Evolutionary conservation across 2,113 vertebrate genomes (phyloP).

Genomic region (Puma concolor): DNA sequence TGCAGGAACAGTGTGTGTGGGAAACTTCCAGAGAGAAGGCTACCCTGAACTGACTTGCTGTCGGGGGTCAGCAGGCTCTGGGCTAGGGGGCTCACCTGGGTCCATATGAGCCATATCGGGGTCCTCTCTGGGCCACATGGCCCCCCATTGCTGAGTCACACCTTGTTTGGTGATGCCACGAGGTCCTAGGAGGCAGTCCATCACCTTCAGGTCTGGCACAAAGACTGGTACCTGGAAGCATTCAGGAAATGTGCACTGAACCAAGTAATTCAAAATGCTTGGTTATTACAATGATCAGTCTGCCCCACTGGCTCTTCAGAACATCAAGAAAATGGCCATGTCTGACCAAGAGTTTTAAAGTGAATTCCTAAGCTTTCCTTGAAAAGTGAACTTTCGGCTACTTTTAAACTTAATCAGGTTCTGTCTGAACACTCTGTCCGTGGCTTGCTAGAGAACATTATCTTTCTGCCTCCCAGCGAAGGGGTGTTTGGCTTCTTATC

Average conservation of each 20-base stretch:
- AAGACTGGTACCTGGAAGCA: background rate
- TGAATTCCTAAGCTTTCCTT: constrained; percentile 30
- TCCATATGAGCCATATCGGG: background rate
- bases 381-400: constrained; percentile 34
- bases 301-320: background rate
- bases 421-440: background rate
- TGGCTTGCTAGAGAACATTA: background rate
- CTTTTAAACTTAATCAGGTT: constrained; percentile 49
- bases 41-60: background rate
- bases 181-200: background rate
- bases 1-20: accelerated
- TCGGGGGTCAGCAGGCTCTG: accelerated
- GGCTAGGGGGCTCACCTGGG: background rate
- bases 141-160: background rate
- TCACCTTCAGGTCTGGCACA: background rate
- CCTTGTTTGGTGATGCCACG: background rate
- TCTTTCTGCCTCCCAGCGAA: background rate
- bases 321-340: background rate
- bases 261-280: background rate
- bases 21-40: accelerated
- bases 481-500: background rate
- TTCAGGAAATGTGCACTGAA: background rate
- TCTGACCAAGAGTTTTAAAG: background rate
- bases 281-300: background rate
- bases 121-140: background rate